A percentile compares a stretch with the other conserved stretches of the same genome.
Conservation (phyloP, 2,888 invertebrate species). For the Dicyrtoma fusca region DNA sequence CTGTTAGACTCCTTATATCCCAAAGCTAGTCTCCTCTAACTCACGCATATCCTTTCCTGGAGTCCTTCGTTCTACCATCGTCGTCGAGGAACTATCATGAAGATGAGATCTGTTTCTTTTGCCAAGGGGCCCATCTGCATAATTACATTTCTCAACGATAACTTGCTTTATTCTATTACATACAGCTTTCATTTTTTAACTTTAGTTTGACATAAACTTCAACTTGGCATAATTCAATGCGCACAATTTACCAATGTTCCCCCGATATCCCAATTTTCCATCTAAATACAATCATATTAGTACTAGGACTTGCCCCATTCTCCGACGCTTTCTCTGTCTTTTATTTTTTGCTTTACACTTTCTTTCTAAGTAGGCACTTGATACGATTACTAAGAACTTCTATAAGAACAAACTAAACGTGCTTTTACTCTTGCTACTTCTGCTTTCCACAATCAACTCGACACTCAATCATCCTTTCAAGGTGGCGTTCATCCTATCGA, state of each 20-base stretch:
- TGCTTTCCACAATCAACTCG: too few relatives aligned
- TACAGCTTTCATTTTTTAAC: neutral
- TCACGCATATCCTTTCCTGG: too few relatives aligned
- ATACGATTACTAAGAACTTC: too few relatives aligned
- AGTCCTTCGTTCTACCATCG: too few relatives aligned
- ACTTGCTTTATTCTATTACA: slow-evolving; percentile 12
- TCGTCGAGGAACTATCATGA: too few relatives aligned
- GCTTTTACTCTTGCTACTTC: too few relatives aligned
- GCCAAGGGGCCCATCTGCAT: slow-evolving; percentile 37
- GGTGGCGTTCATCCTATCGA: neutral
- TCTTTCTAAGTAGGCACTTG: too few relatives aligned
- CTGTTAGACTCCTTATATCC: neutral
- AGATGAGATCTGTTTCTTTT: slow-evolving; percentile 13
- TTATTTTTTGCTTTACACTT: neutral
- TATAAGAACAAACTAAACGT: too few relatives aligned
- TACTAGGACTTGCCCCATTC: too few relatives aligned
- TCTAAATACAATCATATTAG: too few relatives aligned
- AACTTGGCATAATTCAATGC: neutral
- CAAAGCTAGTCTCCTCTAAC: neutral
- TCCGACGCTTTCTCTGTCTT: neutral
- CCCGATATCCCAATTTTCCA: neutral
- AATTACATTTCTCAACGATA: slow-evolving; percentile 39
- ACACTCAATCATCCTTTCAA: neutral
- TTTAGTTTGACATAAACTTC: neutral
- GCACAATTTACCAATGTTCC: too few relatives aligned